Percentiles rank a stretch among this genome's conserved stretches.
These are phyloP conservation scores for Sarcophaga bullata DNA, from an alignment of 1,140 invertebrate species.

Conservation along the genomic window DNA sequence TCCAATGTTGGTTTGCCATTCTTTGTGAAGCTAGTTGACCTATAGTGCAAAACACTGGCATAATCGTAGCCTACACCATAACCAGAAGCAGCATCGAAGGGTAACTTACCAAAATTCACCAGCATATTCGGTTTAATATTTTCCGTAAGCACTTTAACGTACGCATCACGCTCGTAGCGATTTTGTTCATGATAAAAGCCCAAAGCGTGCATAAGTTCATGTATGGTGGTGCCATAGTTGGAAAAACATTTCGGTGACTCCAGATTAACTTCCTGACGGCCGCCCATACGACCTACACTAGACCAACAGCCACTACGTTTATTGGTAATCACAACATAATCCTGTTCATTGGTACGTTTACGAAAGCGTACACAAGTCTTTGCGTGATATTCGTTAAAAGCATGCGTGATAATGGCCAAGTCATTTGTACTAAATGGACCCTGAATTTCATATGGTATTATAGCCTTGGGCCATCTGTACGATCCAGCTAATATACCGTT, in stretches of 20 bases:
- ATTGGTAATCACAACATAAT: slow-evolving; percentile 77
- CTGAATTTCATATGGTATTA: slow-evolving; percentile 77
- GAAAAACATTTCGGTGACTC: slow-evolving; percentile 74
- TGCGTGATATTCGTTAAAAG: slow-evolving; percentile 75
- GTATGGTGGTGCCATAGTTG: slow-evolving; percentile 79
- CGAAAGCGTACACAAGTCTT: slow-evolving; percentile 79
- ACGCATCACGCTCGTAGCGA: slow-evolving; percentile 80
- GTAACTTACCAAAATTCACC: slow-evolving; percentile 77
- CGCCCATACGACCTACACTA: slow-evolving; percentile 76
- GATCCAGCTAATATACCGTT: slow-evolving; percentile 73
- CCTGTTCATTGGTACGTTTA: slow-evolving; percentile 70
- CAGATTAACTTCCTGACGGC: slow-evolving; percentile 63
- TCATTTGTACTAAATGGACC: slow-evolving; percentile 70
- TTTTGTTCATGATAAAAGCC: slow-evolving; percentile 91
- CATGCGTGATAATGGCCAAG: slow-evolving; percentile 69
- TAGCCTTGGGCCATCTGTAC: slow-evolving; percentile 73
- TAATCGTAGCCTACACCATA: slow-evolving; percentile 81
- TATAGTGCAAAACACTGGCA: slow-evolving; percentile 85
- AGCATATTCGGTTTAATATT: slow-evolving; percentile 78
- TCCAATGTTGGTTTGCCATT: slow-evolving; percentile 77
- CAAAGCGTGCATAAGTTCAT: slow-evolving; percentile 85
- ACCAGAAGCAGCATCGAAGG: slow-evolving; percentile 68
- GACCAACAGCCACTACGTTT: slow-evolving; percentile 83
- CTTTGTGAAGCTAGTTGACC: slow-evolving; percentile 74
- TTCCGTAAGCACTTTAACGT: slow-evolving; percentile 74